phyloP scores from a whole-genome alignment of 2,797 vertebrate species.

The Lates japonicus region DNA sequence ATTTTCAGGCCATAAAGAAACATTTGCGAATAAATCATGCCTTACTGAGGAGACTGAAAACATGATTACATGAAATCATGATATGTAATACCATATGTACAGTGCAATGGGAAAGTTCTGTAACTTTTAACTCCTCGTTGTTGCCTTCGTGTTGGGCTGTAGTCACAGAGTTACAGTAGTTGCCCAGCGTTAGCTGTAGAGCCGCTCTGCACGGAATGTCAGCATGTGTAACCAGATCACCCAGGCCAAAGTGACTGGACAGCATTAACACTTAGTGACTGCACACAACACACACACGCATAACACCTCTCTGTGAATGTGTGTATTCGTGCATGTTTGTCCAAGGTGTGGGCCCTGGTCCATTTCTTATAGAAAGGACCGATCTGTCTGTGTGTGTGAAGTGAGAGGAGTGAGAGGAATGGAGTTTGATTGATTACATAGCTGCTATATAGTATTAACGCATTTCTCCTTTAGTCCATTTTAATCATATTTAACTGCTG shows the following conservation, averaged over 20 bases:
- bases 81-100: no score
- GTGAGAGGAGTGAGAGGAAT: not conserved
- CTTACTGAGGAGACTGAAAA: not conserved
- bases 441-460: no score
- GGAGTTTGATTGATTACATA: no score
- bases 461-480: no score
- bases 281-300: no score
- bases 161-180: conserved; percentile 12
- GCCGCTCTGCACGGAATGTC: conserved; percentile 66
- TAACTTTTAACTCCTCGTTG: not conserved
- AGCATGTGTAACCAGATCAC: conserved; percentile 74
- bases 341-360: not conserved
- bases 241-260: conserved; percentile 60
- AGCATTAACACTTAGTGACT: conserved; percentile 54
- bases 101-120: conserved; percentile 7
- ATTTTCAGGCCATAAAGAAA: conserved; percentile 3
- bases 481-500: no score
- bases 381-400: not conserved
- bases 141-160: not conserved
- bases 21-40: no score
- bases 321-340: conserved; percentile 10
- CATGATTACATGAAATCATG: not conserved
- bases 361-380: not conserved
- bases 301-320: conserved; percentile 17
- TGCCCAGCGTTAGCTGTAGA: conserved; percentile 22